Conservation (phyloP, 2,113 vertebrate genomes). For the Poicephalus gulielmi region DNA sequence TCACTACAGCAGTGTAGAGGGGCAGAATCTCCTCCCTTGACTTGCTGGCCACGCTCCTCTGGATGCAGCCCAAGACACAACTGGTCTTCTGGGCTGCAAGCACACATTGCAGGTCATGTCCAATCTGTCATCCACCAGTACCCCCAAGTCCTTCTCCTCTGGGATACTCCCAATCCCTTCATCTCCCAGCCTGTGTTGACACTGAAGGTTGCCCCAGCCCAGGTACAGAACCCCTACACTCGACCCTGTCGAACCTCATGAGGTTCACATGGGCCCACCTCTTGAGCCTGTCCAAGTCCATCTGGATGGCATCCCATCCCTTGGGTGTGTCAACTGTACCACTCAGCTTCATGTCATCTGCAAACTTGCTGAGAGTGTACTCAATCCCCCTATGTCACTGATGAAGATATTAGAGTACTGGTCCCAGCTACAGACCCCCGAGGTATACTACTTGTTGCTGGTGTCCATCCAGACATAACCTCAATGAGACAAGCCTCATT, state of each 20-base stretch:
- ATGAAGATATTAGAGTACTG: not conserved
- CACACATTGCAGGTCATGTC: not conserved
- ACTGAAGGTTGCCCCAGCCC: not conserved
- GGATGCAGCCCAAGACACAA: not conserved
- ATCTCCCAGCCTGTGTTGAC: not conserved
- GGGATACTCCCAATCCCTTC: not conserved
- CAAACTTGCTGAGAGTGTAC: not conserved
- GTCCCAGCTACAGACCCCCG: not conserved
- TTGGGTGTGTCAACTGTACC: not conserved
- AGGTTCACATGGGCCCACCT: not conserved
- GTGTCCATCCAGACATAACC: not conserved
- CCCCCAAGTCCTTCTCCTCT: not conserved
- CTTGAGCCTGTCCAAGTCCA: not conserved
- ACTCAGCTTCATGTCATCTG: not conserved
- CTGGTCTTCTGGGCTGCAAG: not conserved
- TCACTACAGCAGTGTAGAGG: not conserved
- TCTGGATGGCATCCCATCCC: not conserved
- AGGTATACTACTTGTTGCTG: not conserved
- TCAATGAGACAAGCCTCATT: conserved; percentile 11
- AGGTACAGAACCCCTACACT: not conserved
- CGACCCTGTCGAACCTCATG: not conserved
- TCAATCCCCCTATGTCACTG: not conserved
- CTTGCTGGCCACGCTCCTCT: not conserved
- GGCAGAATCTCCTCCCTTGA: not conserved
- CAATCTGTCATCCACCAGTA: not conserved